phyloP scores from a whole-genome alignment of 2,113 vertebrate genomes.

The Scomber colias region DNA sequence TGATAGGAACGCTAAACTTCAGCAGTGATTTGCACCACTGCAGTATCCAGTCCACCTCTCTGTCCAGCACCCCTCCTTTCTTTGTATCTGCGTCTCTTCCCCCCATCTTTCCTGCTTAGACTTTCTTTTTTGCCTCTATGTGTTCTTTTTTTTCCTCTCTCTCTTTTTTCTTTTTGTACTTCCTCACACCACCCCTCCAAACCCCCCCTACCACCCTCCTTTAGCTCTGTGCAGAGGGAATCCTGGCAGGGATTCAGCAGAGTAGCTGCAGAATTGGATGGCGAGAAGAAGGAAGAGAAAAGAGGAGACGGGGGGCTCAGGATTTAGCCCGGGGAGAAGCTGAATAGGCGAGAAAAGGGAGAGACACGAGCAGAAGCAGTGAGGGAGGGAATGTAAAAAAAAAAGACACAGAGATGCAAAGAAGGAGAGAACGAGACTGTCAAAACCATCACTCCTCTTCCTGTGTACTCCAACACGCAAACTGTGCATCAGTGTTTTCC shows the following conservation, averaged over 20 bases:
- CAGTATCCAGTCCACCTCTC: background rate
- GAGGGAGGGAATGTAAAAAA: slow-evolving; percentile 36
- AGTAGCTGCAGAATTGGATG: slow-evolving; percentile 58
- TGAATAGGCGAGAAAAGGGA: slow-evolving; percentile 41
- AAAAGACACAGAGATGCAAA: slow-evolving; percentile 34
- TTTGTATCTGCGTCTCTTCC: background rate
- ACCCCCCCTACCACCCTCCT: background rate
- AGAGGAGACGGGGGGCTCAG: slow-evolving; percentile 38
- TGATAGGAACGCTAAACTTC: no score
- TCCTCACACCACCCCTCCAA: background rate
- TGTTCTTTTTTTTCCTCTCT: background rate
- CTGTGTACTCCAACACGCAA: slow-evolving; percentile 19
- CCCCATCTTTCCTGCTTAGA: background rate
- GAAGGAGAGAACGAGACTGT: slow-evolving; percentile 27
- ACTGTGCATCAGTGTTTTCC: slow-evolving; percentile 14
- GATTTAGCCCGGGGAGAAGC: slow-evolving; percentile 66
- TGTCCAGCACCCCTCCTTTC: background rate
- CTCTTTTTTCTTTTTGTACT: background rate
- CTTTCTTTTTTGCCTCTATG: background rate
- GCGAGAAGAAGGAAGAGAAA: slow-evolving; percentile 22
- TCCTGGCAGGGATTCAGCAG: slow-evolving; percentile 57
- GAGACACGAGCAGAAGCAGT: slow-evolving; percentile 29
- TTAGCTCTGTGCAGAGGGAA: slow-evolving; percentile 37
- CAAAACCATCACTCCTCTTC: slow-evolving; percentile 37
- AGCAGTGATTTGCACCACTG: background rate